Conservation (phyloP, 2,797 vertebrate species). For the Xenopus petersii region DNA sequence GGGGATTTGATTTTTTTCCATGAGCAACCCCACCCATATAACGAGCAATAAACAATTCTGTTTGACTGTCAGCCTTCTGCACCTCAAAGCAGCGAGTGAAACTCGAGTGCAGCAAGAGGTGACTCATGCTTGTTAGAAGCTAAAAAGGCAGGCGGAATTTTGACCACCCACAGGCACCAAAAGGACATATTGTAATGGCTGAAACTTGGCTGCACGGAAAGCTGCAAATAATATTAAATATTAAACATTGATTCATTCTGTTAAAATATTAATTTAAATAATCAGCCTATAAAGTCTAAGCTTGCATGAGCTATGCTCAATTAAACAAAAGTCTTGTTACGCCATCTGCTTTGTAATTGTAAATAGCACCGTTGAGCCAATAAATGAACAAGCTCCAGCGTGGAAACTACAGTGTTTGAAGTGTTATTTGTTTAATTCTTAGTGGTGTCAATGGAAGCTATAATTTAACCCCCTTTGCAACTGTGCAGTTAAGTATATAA, state of each 20-base stretch:
- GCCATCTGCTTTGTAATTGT: background rate
- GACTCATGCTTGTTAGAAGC: background rate
- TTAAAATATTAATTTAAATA: slow-evolving; percentile 59
- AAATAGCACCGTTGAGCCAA: background rate
- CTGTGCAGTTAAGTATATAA: too few relatives aligned
- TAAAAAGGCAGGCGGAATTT: background rate
- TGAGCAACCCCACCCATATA: too few relatives aligned
- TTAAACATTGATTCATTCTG: slow-evolving; percentile 54
- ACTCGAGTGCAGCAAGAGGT: background rate
- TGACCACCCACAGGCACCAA: background rate
- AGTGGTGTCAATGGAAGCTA: too few relatives aligned
- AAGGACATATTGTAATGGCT: background rate
- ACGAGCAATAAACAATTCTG: too few relatives aligned
- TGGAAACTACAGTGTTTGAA: background rate
- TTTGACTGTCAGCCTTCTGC: too few relatives aligned
- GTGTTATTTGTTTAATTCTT: background rate
- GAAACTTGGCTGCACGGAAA: background rate
- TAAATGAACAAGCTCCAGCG: background rate
- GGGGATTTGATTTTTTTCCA: too few relatives aligned
- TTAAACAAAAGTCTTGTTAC: slow-evolving; percentile 58
- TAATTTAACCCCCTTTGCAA: too few relatives aligned
- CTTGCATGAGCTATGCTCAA: slow-evolving; percentile 51
- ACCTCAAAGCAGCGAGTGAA: too few relatives aligned
- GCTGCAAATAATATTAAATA: slow-evolving; percentile 44
- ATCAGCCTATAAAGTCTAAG: slow-evolving; percentile 43